Base-by-base conservation (phyloP, 2,888 invertebrate genomes). In the Dolomedes plantarius region DNA sequence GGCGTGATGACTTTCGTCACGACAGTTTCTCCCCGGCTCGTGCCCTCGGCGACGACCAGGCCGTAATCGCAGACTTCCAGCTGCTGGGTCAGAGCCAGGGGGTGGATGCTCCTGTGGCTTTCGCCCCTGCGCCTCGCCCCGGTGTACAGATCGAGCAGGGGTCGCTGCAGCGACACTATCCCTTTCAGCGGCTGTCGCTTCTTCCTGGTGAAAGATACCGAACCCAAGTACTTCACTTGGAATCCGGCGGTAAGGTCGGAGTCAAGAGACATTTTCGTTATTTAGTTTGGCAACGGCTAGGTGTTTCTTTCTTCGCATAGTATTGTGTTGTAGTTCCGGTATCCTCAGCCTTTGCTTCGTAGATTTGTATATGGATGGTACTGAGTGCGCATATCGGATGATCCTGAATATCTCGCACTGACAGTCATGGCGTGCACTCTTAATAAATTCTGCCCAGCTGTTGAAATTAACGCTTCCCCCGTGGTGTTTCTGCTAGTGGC, bases 61-160 rank as follows among this genome's bases (percentile, higher is more conserved):
- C 89, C 89, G 39, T 89, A 89, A 36, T 85, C 87, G 16, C 85
- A 88, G 0, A 89, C 46, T 32, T 88, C 88, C 23, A 88, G 62
- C 27, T 83, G 72, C 71, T 89, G 89, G 19, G 88, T 87, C 1
- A 88, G 50, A 0, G 88, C 87, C 39, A 86, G 67, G 6, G 89
- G 80, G 88, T 89, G 50, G 89, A 90, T 56, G 39, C 90, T 39
- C 88, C 90, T 29, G 82, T 89, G 28, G 88, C 89, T 62, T 88
- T 90, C 88, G 85, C 89, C 77, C 68, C 87, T 79, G n/a, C 89
- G 64, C 1, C 87, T 68, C 9, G 87, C 86, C 23, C 75, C 80
- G 0, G 83, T 77, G 36, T 89, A 89, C 16, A 89, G 46, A 13
- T 88, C 88, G 39, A 89, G 39, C n/a, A 89, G 27, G 19, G 89